Conservation (phyloP, 1,140 invertebrate genomes). For the Leguminivora glycinivorella region DNA sequence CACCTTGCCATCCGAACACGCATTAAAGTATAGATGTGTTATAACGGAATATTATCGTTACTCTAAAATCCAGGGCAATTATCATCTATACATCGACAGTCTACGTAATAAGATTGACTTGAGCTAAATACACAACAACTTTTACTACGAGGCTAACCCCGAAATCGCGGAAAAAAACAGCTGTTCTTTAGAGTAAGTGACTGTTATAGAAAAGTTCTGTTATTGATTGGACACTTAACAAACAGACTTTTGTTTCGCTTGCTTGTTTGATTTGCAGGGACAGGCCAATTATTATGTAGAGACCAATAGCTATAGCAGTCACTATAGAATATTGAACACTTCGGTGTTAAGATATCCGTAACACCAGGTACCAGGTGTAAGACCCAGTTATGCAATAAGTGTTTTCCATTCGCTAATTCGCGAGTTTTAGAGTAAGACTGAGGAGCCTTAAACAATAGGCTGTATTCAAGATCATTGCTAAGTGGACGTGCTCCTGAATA, state of each 20-base stretch:
- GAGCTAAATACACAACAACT: neutral
- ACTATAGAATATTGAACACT: neutral
- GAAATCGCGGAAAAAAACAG: no score
- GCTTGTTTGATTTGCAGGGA: no score
- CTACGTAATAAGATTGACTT: neutral
- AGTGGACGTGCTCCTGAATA: conserved; percentile 42
- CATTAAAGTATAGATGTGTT: neutral
- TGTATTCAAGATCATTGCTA: conserved; percentile 40
- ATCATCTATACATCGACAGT: neutral
- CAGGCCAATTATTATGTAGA: no score
- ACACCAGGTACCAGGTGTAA: neutral
- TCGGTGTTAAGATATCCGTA: neutral
- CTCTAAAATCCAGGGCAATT: neutral
- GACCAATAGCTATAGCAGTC: no score
- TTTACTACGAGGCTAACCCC: neutral
- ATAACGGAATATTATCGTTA: neutral
- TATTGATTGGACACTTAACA: no score
- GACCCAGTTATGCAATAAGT: neutral
- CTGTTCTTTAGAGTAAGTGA: no score
- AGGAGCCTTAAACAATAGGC: conserved; percentile 39
- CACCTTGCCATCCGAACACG: neutral
- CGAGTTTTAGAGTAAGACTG: neutral
- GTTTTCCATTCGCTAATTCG: neutral
- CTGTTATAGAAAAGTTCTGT: no score
- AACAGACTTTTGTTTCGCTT: no score